Evolutionary conservation across 2,888 invertebrate species (phyloP), one percentile per base, ranked within the genome.

Genomic region (Ichneumoninae sp.): DNA sequence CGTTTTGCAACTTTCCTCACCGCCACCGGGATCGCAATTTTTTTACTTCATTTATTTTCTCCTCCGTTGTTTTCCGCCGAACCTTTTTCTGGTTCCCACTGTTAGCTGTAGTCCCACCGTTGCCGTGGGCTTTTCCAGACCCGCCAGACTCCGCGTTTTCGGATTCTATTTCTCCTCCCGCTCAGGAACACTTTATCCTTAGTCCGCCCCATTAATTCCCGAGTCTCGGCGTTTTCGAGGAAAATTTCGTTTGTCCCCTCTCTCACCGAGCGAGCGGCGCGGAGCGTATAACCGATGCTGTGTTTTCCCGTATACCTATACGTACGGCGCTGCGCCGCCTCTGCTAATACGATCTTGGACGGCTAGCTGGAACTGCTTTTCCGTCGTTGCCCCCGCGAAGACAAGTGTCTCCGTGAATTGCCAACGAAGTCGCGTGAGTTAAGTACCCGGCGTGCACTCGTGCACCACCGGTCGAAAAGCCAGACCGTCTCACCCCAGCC

Each of bases 171-270:
- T 74, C 81, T 78, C 78, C 57, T 72, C 52, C 26, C 69, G 62
- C 77, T 26, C 78, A 65, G 80, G 70, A 78, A 77, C 86, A 86
- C 84, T 87, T 87, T 86, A 82, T 83, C 71, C 86, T 79, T 65
- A 26, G 81, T 80, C 78, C 68, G 77, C 52, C 70, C 85, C 86
- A 87, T 87, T 86, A 85, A 87, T 87, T 86, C 72, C 60, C 70
- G 72, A 79, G 77, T 84, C 82, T 75, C 77, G 60, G 84, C 83
- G 77, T 78, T 86, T 85, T 85, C 86, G 72, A 47, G 66, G 71
- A 81, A 85, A 82, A 82, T 87, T 85, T 78, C 69, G 65, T 33
- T 62, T 33, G 80, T 75, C 80, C 79, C 77, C 75, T 78, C 80
- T 60, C 19, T 26, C 70, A 40, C 26, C 47, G 40, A 72, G 66